Base-by-base conservation (phyloP, 2,113 vertebrate species). In the Dasyprocta punctata region DNA sequence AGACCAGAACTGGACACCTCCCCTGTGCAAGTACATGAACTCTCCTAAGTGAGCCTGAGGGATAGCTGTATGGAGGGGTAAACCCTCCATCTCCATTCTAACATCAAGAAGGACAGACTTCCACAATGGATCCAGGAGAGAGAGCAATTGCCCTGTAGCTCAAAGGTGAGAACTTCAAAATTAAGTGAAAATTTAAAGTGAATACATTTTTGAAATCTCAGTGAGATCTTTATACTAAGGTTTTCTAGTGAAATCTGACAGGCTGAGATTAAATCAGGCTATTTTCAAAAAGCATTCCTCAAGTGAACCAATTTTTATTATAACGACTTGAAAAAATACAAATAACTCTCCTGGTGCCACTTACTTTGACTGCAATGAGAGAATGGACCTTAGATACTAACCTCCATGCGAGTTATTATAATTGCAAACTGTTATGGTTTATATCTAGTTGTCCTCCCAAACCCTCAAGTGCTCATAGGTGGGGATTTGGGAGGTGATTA, bases 101-200 rank as follows among this genome's bases (percentile, higher is more conserved):
- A 60, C 24, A 24, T 75, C 71, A 38, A 56, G 56, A 61, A 94
- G 9, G 56, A 85, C 41, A 75, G 44, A 56, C 8, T 17, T 28
- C 7, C 17, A 36, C 13, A n/a, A 77, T 13, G 7, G 10, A 11
- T 78, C 60, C 65, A 56, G 81, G 65, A 38, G 33, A 92, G 61
- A 87, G n/a, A 65, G 41, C 28, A 67, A 28, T 19, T 47, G 22
- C 30, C 56, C 36, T 47, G 0, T 30, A 58, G 54, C 56, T 81
- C 54, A 30, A 86, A 86, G 41, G 58, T 86, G 65, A 96, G 58
- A 92, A 49, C 54, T 1, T 49, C 33, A 77, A 93, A 38, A 41
- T 75, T 56, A 82, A 81, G 30, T 92, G 73, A 92, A 94, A 94
- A 96, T 33, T 67, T 24, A 81, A 94, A 69, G 26, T 85, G n/a